Conservation (phyloP, 1,140 invertebrate genomes). For the Ceratina australensis region DNA sequence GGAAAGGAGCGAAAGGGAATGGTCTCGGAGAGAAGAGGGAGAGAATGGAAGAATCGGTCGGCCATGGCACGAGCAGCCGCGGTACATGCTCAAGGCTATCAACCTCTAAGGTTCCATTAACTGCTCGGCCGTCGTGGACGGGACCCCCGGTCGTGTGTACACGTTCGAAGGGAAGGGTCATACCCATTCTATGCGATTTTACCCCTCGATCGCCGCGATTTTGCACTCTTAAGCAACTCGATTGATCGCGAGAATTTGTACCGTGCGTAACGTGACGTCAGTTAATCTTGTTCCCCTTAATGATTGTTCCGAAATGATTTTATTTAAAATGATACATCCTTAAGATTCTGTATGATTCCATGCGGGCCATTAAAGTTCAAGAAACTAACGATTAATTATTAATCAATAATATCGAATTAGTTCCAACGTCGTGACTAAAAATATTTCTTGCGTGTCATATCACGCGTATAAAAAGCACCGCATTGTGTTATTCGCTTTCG, state of each 20-base stretch:
- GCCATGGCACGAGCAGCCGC: slow-evolving; percentile 39
- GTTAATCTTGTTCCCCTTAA: background rate
- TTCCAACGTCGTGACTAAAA: too few relatives aligned
- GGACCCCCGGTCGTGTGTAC: slow-evolving; percentile 18
- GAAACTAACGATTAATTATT: too few relatives aligned
- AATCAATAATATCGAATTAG: too few relatives aligned
- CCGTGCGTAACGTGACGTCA: background rate
- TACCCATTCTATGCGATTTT: slow-evolving; percentile 38
- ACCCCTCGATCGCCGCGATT: slow-evolving; percentile 55
- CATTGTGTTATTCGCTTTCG: background rate
- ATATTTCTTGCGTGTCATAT: too few relatives aligned
- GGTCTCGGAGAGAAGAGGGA: background rate
- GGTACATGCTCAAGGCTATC: slow-evolving; percentile 61
- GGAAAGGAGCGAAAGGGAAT: slow-evolving; percentile 44
- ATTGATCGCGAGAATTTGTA: slow-evolving; percentile 53
- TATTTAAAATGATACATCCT: too few relatives aligned
- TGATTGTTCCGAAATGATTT: too few relatives aligned
- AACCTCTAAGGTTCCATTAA: slow-evolving; percentile 67
- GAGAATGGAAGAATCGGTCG: slow-evolving; percentile 43
- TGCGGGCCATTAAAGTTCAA: too few relatives aligned
- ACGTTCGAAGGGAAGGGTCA: slow-evolving; percentile 25
- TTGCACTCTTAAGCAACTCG: slow-evolving; percentile 50
- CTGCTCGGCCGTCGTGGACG: slow-evolving; percentile 16
- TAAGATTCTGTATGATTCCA: too few relatives aligned
- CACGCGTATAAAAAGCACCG: too few relatives aligned